Evolutionary conservation across 2,797 vertebrate species (phyloP).

Genomic region (Sylvia borin): DNA sequence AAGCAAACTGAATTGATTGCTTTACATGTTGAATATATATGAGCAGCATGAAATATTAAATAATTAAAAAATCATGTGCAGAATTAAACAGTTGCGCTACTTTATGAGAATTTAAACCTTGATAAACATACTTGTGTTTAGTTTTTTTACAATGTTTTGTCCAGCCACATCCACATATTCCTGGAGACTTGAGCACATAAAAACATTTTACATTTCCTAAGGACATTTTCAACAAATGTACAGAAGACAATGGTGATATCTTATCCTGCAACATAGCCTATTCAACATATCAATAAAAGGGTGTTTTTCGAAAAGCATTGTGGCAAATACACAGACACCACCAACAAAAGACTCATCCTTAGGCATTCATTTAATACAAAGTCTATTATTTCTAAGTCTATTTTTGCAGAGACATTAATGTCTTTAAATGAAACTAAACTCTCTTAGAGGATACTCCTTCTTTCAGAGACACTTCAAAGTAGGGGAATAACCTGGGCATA

Average conservation of each 20-base stretch:
- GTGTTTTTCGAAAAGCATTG: background rate
- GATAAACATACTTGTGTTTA: background rate
- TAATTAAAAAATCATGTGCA: background rate
- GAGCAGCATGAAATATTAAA: background rate
- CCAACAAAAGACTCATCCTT: background rate
- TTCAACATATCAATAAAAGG: background rate
- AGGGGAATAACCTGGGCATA: background rate
- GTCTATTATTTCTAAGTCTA: background rate
- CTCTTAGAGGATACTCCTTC: background rate
- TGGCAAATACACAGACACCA: background rate
- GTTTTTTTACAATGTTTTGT: background rate
- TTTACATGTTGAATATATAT: background rate
- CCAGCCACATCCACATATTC: background rate
- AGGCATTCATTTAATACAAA: background rate
- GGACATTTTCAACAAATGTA: background rate
- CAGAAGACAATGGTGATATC: background rate
- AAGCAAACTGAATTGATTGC: background rate
- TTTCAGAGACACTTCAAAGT: background rate
- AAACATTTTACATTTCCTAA: background rate
- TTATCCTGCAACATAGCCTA: background rate
- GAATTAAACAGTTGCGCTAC: background rate
- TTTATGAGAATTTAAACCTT: background rate
- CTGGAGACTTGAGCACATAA: background rate
- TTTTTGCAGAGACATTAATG: background rate
- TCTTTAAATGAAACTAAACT: background rate